Evolutionary conservation across 2,113 vertebrate genomes (phyloP).

Genomic region (Crotophaga sulcirostris): DNA sequence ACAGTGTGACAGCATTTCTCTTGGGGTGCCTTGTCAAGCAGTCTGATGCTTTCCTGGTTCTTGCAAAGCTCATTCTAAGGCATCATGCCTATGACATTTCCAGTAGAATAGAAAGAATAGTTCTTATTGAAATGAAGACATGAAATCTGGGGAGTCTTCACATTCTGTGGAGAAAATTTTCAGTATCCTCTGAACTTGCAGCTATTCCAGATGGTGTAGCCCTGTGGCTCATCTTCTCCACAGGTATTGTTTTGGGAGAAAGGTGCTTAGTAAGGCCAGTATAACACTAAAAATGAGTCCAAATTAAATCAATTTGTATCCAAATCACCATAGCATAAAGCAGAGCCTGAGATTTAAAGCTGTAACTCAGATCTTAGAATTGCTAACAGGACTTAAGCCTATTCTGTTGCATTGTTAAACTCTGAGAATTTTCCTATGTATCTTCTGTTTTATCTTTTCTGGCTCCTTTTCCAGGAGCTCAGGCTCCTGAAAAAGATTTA

Average conservation of each 20-base stretch:
- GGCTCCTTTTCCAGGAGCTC: not conserved
- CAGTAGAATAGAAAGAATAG: not conserved
- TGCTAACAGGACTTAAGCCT: not conserved
- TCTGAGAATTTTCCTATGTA: not conserved
- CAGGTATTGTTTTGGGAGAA: no score
- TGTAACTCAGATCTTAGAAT: not conserved
- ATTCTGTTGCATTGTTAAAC: not conserved
- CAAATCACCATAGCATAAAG: not conserved
- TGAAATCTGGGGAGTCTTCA: not conserved
- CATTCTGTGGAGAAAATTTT: not conserved
- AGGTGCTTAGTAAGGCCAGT: not conserved
- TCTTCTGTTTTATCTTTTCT: not conserved
- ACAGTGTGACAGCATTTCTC: not conserved
- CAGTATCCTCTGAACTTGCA: not conserved
- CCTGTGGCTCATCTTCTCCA: not conserved
- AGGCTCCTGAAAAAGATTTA: not conserved
- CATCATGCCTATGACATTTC: slow-evolving; percentile 21
- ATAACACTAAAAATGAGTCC: not conserved
- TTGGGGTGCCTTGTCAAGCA: slow-evolving; percentile 27
- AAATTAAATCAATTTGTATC: not conserved
- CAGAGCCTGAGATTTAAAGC: not conserved
- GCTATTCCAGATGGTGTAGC: not conserved
- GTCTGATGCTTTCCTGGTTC: not conserved
- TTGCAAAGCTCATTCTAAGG: not conserved
- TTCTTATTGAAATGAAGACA: not conserved